These are phyloP conservation scores for Erpobdella octoculata DNA, from an alignment of 2,888 invertebrate species.

Conservation along the genomic window DNA sequence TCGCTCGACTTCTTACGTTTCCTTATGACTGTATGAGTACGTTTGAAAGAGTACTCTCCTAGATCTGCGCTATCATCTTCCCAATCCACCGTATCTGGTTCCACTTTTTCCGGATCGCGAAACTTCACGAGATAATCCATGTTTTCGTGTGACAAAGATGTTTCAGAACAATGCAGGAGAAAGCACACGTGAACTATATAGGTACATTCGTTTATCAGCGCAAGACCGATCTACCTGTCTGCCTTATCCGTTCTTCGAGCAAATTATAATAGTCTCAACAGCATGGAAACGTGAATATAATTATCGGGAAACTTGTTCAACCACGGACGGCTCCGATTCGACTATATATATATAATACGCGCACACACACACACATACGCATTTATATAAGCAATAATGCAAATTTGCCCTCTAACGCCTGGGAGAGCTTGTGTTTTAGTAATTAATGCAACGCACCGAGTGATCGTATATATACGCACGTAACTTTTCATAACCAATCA, in stretches of 20 bases:
- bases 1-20: not conserved
- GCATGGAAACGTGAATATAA: too few species aligned
- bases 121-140: not conserved
- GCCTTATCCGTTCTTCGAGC: too few species aligned
- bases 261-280: too few species aligned
- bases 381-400: not conserved
- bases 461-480: not conserved
- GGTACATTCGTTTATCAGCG: too few species aligned
- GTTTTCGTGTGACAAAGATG: not conserved
- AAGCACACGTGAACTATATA: too few species aligned
- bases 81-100: not conserved
- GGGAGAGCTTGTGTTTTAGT: not conserved
- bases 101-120: not conserved
- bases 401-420: too few species aligned
- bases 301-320: too few species aligned
- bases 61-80: not conserved
- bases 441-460: not conserved
- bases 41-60: not conserved
- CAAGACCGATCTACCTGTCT: too few species aligned
- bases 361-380: not conserved
- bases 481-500: not conserved
- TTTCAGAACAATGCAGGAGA: too few species aligned
- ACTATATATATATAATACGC: too few species aligned
- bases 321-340: too few species aligned
- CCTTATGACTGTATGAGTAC: not conserved